These are phyloP conservation scores for Chlorops oryzae DNA, from an alignment of 1,140 invertebrate species.

Conservation along the genomic window DNA sequence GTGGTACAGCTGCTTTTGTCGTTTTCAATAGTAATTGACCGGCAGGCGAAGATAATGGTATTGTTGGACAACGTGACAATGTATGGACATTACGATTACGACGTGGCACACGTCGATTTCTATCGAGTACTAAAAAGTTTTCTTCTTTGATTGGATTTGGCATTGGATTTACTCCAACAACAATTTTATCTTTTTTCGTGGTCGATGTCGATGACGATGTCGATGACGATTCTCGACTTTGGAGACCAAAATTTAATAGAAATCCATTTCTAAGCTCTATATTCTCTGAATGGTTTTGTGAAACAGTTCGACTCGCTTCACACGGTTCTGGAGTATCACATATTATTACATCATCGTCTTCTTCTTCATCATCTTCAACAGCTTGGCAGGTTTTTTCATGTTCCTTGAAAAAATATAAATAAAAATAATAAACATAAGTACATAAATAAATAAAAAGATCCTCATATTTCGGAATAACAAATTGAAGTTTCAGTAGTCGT, in stretches of 20 bases:
- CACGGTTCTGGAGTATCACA: constrained; percentile 40
- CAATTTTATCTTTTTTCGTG: constrained; percentile 3
- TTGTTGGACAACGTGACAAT: constrained; percentile 49
- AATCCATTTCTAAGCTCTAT: constrained; percentile 36
- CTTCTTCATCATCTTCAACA: constrained; percentile 32
- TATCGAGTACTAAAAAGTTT: constrained; percentile 22
- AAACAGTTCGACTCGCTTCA: constrained; percentile 11
- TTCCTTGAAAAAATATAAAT: constrained; percentile 43
- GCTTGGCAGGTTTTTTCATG: constrained; percentile 52
- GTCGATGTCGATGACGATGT: not conserved
- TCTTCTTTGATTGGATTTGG: constrained; percentile 19
- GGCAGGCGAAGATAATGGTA: constrained; percentile 56
- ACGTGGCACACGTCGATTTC: constrained; percentile 43
- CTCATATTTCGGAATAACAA: too few relatives aligned
- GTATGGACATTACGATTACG: constrained; percentile 49
- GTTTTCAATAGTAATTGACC: constrained; percentile 51
- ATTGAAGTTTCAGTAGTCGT: too few relatives aligned
- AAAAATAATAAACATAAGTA: not conserved
- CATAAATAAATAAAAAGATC: too few relatives aligned
- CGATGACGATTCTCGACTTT: constrained; percentile 13
- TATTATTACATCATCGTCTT: constrained; percentile 38
- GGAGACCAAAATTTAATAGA: constrained; percentile 40
- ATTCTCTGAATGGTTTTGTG: constrained; percentile 28
- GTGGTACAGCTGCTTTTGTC: constrained; percentile 50
- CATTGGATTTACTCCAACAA: not conserved